A percentile compares a stretch with the other conserved stretches of the same genome.
phyloP scores from a whole-genome alignment of 2,888 invertebrate species.

The Drosophila siamana region DNA sequence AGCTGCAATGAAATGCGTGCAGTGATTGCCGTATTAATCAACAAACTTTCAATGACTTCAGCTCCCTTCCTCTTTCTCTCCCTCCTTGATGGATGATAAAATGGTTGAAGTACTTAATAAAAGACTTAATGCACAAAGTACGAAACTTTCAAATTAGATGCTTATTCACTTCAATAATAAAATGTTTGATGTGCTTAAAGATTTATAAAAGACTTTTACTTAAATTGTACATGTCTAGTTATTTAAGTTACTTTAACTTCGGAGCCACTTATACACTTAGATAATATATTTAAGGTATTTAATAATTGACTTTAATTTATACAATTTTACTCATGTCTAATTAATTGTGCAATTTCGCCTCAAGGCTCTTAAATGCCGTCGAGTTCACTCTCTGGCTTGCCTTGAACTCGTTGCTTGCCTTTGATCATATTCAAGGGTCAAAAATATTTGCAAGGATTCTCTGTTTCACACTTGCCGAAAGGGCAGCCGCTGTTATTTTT shows the following conservation, averaged over 20 bases:
- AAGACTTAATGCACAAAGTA: not conserved
- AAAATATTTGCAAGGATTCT: constrained; percentile 20
- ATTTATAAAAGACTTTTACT: no score
- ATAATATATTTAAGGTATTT: no score
- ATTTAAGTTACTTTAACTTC: no score
- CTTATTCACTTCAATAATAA: no score
- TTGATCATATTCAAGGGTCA: constrained; percentile 26
- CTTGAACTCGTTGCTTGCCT: constrained; percentile 2
- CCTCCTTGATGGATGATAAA: not conserved
- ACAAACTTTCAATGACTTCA: constrained; percentile 26
- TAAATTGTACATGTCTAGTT: no score
- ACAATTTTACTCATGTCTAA: no score
- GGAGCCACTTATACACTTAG: no score
- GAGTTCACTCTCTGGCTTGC: not conserved
- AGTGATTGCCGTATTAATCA: constrained; percentile 44
- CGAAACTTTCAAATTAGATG: not conserved
- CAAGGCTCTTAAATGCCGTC: not conserved
- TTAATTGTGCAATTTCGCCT: not conserved
- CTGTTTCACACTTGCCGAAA: constrained; percentile 16
- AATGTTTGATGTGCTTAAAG: no score
- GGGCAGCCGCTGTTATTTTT: constrained; percentile 17
- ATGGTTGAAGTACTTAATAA: not conserved
- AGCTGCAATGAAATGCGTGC: constrained; percentile 58
- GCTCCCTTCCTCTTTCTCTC: not conserved
- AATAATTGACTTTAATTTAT: not conserved